Base-by-base conservation (phyloP, 1,140 invertebrate genomes). In the Eumeta japonica region DNA sequence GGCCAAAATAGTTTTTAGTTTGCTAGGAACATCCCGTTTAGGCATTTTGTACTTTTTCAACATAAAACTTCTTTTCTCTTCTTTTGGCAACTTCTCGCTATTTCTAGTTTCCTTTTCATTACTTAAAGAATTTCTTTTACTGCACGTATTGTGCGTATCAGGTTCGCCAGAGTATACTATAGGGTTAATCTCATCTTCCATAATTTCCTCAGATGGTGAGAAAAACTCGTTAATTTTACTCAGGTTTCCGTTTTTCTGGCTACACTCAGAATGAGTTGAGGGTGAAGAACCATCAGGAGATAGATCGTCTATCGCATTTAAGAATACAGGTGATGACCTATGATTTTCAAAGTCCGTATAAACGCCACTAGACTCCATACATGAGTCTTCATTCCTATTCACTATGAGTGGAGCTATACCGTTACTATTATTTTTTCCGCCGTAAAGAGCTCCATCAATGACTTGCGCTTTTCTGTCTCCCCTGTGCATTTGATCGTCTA, bases 361-460 rank as follows among this genome's bases (percentile, higher is more conserved):
- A 11, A 92, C 84, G 0, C 89, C 89, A 50, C 88, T 90, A 0
- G 88, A 92, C 55, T 90, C 89, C 89, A 91, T 91, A 52, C 80
- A 82, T 1, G 80, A 82, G 48, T 82, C 80, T 54, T 81, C 79
- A 41, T 73, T 77, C 48, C 72, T 65, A 41, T 68, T 77, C 0
- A 77, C 75, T 33, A 77, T 63, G n/a, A 77, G 53, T 16, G 75
- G 75, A 34, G 65, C 62, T 45, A 70, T 75, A 3, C 63, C 56
- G 35, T 65, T 70, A 39, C 68, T 75, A 63, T 81, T 70, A 63
- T 81, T 70, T 71, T 82, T 46, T 61, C 82, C 71, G 0, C 87
- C 87, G 52, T 91, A 92, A 0, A 92, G 62, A 3, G 87, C 88
- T 2, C 89, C 89, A 63, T 92, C 89, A 24, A 90, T 91, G 3